Conservation (phyloP, 2,113 vertebrate genomes). For the Syngnathus scovelli region DNA sequence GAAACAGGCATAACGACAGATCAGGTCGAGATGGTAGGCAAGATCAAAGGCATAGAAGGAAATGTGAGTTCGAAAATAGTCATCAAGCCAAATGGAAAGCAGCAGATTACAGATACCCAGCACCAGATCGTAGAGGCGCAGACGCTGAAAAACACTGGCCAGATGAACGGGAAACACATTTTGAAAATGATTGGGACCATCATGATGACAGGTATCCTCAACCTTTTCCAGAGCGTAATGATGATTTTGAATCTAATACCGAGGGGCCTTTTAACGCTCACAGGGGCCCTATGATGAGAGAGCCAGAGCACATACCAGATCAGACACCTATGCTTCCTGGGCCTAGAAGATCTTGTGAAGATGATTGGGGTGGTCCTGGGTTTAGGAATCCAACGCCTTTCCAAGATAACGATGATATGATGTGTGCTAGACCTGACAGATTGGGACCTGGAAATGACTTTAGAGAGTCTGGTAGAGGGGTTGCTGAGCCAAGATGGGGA, state of each 20-base stretch:
- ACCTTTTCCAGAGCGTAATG: not conserved
- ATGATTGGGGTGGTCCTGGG: slow-evolving; percentile 28
- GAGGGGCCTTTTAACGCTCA: slow-evolving; percentile 17
- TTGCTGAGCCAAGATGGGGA: slow-evolving; percentile 7
- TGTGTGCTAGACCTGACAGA: slow-evolving; percentile 6
- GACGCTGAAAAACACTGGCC: slow-evolving; percentile 32
- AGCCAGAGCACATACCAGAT: slow-evolving; percentile 6
- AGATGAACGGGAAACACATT: slow-evolving; percentile 22
- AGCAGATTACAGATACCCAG: slow-evolving; percentile 16
- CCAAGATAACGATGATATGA: slow-evolving; percentile 21
- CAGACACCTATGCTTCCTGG: slow-evolving; percentile 19
- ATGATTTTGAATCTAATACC: slow-evolving; percentile 17
- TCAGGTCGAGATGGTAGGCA: slow-evolving; percentile 17
- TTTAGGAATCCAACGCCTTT: slow-evolving; percentile 11
- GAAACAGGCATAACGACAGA: slow-evolving; percentile 15
- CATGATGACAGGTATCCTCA: slow-evolving; percentile 8
- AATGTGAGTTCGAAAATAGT: slow-evolving; percentile 26
- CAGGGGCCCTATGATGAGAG: slow-evolving; percentile 18
- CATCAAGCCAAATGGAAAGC: slow-evolving; percentile 15
- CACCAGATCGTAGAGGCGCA: slow-evolving; percentile 11
- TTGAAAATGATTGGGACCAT: slow-evolving; percentile 24
- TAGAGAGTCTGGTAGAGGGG: slow-evolving; percentile 21
- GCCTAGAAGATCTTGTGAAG: slow-evolving; percentile 9
- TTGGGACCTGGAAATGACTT: slow-evolving; percentile 31
- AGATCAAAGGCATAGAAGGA: slow-evolving; percentile 18